A percentile compares a stretch with the other conserved stretches of the same genome.
phyloP scores from a whole-genome alignment of 2,113 vertebrate species.

The Syngnathus floridae region DNA sequence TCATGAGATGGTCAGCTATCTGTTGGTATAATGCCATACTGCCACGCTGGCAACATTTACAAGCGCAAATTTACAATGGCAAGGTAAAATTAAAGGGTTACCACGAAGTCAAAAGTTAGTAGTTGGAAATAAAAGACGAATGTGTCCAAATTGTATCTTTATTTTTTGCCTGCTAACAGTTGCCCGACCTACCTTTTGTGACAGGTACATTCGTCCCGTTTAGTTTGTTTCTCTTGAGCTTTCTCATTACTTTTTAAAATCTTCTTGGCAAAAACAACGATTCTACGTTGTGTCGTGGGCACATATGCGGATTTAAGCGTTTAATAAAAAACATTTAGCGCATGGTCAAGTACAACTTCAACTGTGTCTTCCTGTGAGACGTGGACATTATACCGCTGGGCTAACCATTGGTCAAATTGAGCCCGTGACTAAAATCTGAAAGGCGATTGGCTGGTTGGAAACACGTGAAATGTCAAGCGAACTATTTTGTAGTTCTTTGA shows the following conservation, averaged over 20 bases:
- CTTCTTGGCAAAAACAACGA: neutral
- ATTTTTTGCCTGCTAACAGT: neutral
- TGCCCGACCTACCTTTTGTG: conserved; percentile 46
- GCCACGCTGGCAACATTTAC: neutral
- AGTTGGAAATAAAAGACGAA: neutral
- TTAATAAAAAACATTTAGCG: conserved; percentile 3
- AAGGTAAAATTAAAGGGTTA: neutral
- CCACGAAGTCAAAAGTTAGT: no score
- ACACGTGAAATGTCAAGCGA: neutral
- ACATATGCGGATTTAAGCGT: neutral
- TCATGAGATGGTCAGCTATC: neutral
- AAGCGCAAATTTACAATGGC: neutral
- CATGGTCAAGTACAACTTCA: neutral
- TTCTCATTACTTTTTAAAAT: conserved; percentile 61
- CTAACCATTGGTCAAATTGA: conserved; percentile 29
- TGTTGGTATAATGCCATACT: neutral
- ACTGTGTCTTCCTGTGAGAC: neutral
- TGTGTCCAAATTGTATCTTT: neutral
- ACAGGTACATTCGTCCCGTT: conserved; percentile 33
- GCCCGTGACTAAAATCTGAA: neutral
- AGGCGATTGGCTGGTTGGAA: conserved; percentile 2
- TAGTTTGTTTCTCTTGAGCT: conserved; percentile 53
- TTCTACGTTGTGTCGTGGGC: conserved; percentile 10
- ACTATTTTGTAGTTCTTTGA: conserved; percentile 22
- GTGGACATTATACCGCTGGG: fast-evolving